phyloP scores from a whole-genome alignment of 2,888 invertebrate genomes.

The Thymelicus acteon region DNA sequence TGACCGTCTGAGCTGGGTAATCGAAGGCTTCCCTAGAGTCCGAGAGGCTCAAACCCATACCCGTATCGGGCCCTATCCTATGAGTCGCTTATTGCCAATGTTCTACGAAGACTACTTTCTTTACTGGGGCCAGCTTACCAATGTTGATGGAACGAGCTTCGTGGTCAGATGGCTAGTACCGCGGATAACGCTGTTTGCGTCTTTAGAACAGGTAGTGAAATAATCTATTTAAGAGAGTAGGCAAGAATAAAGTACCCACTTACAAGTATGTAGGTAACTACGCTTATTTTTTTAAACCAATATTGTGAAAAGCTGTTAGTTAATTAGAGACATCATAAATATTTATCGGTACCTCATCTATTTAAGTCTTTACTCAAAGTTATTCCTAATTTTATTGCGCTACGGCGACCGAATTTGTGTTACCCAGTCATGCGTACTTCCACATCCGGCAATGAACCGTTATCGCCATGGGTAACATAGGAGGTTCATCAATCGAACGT shows the following conservation, averaged over 20 bases:
- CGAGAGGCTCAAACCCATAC: constrained; percentile 77
- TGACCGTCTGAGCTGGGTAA: constrained; percentile 66
- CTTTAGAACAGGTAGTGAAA: constrained; percentile 81
- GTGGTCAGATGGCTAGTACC: constrained; percentile 86
- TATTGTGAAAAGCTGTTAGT: too few relatives aligned
- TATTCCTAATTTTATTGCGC: too few relatives aligned
- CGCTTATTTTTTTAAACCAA: too few relatives aligned
- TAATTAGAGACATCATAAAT: too few relatives aligned
- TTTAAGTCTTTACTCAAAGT: too few relatives aligned
- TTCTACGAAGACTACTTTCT: constrained; percentile 87
- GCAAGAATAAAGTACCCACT: too few relatives aligned
- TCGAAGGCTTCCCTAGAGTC: constrained; percentile 77
- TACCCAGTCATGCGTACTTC: background rate
- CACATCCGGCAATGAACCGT: background rate
- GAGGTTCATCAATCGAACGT: too few relatives aligned
- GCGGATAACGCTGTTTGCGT: constrained; percentile 83
- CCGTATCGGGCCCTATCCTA: constrained; percentile 77
- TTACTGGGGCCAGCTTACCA: constrained; percentile 86
- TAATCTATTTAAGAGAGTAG: too few relatives aligned
- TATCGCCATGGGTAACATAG: background rate
- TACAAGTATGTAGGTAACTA: too few relatives aligned
- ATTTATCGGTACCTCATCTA: too few relatives aligned
- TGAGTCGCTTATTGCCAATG: constrained; percentile 79
- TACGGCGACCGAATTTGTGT: too few relatives aligned
- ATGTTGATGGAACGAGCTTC: constrained; percentile 66